These are phyloP conservation scores for Bimastos eiseni DNA, from an alignment of 2,888 invertebrate genomes.

Conservation along the genomic window DNA sequence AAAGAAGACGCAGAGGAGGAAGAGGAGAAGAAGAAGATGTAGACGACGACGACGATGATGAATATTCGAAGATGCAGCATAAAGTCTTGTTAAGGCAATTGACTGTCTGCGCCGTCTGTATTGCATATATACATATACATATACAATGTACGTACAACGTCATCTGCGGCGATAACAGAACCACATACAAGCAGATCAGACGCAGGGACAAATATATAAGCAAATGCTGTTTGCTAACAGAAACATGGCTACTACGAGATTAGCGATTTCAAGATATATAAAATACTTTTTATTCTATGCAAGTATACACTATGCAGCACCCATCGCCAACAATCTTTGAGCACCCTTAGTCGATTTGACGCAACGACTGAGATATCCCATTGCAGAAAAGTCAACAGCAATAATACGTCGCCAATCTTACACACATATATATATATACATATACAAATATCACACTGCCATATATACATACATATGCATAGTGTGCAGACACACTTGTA, in stretches of 20 bases:
- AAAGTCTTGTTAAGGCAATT: background rate
- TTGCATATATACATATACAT: no score
- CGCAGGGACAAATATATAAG: background rate
- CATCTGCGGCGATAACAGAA: background rate
- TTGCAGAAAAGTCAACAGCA: slow-evolving; percentile 13
- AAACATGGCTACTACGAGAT: slow-evolving; percentile 3
- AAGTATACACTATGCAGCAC: background rate
- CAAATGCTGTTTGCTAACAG: background rate
- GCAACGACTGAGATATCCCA: slow-evolving; percentile 1
- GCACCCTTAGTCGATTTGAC: background rate
- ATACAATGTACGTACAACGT: background rate
- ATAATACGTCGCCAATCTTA: background rate
- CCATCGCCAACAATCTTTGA: background rate
- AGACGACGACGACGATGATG: no score
- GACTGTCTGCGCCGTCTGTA: no score
- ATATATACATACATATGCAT: background rate
- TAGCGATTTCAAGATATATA: background rate
- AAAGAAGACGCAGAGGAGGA: no score
- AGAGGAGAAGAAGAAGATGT: no score
- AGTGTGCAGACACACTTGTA: background rate
- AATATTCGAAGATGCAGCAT: background rate
- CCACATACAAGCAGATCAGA: background rate
- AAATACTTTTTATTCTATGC: background rate
- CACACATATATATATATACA: background rate
- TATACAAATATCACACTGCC: background rate